Base-by-base conservation (phyloP, 2,113 vertebrate genomes). In the Rattus rattus region DNA sequence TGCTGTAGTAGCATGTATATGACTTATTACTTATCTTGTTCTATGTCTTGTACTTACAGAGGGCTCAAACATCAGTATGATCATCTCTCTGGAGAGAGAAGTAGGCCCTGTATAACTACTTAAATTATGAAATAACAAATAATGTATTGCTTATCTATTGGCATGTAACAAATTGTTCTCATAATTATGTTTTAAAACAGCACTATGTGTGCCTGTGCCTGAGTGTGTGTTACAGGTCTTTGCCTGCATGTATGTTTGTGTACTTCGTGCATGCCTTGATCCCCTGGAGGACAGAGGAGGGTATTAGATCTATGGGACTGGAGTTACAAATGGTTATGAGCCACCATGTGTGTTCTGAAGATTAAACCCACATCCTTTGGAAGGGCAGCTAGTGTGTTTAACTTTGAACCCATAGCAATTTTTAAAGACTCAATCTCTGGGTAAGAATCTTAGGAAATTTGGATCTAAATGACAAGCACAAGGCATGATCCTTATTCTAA, bases 101-200 rank as follows among this genome's bases (percentile, higher is more conserved):
- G 5, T 76, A 33, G 22, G 16, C n/a, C 30, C 49, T 56, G 73
- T 43, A 7, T 83, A 14, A 83, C 49, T 54, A n/a, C 52, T 83
- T 89, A 47, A 26, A 26, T 76, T 33, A 63, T 30, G 36, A 84
- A 88, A 54, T 47, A 33, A 13, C 14, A 88, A 54, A 84, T 13
- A 88, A 13, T 26, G 5, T 49, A 80, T 77, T 33, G 20, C 11
- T 79, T 84, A 88, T 52, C 22, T 76, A 67, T 11, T 92, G n/a
- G 20, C 24, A 12, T 16, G 28, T 73, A 72, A 72, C 13, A 89
- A 81, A 77, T 84, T 91, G 9, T 10, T 20, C 28, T 43, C 59
- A 63, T 14, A 43, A 63, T 63, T 84, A 43, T 84, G n/a, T 63
- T 84, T 84, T 63, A 65, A 75, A 95, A 91, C 24, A 28, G 24